Evolutionary conservation across 2,113 vertebrate genomes (phyloP).

Genomic region (Chunga burmeisteri): DNA sequence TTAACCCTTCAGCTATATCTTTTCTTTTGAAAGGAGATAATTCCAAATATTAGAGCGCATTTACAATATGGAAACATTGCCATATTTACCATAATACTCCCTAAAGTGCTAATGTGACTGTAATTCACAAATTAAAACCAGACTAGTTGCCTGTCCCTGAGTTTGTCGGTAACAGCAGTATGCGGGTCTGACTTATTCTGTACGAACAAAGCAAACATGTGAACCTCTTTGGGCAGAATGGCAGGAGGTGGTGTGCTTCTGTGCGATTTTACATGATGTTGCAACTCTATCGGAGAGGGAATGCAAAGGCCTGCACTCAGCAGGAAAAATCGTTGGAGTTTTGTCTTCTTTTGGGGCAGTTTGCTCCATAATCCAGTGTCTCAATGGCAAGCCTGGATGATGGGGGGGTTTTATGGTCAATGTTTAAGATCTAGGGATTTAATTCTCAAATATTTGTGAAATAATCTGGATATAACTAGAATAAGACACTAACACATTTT

Average conservation of each 20-base stretch:
- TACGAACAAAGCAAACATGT: background rate
- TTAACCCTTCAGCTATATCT: slow-evolving; percentile 17
- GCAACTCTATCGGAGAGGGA: background rate
- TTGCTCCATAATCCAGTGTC: background rate
- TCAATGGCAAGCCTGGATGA: background rate
- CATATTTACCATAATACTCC: background rate
- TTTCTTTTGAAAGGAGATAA: background rate
- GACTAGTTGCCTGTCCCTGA: background rate
- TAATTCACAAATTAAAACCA: background rate
- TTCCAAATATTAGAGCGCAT: background rate
- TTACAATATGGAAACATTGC: background rate
- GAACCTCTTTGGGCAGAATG: background rate
- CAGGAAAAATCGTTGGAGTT: background rate
- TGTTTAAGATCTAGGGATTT: background rate
- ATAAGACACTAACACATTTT: background rate
- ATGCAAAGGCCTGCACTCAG: background rate
- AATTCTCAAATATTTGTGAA: background rate
- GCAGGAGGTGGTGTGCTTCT: background rate
- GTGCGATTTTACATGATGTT: background rate
- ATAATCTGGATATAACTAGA: background rate
- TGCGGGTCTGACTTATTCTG: background rate
- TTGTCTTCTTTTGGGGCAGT: background rate
- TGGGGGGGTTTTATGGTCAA: accelerated
- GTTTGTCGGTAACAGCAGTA: background rate
- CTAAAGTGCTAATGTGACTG: background rate